Evolutionary conservation across 1,140 invertebrate genomes (phyloP).

Genomic region (Pantala flavescens): DNA sequence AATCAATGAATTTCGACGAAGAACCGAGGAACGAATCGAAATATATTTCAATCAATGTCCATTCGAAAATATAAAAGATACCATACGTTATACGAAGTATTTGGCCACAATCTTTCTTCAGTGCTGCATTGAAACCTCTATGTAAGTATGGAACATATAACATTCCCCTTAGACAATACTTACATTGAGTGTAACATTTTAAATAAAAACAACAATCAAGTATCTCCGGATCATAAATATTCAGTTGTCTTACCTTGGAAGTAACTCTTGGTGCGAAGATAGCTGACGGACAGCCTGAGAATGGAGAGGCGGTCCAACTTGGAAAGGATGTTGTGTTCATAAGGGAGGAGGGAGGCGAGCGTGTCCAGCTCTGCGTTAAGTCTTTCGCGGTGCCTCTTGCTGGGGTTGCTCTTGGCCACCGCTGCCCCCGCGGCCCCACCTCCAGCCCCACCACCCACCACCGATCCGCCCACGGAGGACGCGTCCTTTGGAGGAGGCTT

Average conservation of each 20-base stretch:
- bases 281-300: constrained; percentile 91
- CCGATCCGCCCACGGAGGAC: neutral
- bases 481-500: constrained; percentile 86
- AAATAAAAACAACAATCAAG: too few relatives aligned
- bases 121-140: too few relatives aligned
- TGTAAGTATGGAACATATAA: too few relatives aligned
- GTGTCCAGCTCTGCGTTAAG: constrained; percentile 97
- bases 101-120: too few relatives aligned
- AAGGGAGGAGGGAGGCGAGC: constrained; percentile 92
- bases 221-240: too few relatives aligned
- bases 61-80: too few relatives aligned
- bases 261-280: constrained; percentile 96
- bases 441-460: constrained; percentile 55
- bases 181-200: too few relatives aligned
- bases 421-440: constrained; percentile 85
- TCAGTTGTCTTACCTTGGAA: constrained; percentile 77
- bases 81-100: too few relatives aligned
- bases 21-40: too few relatives aligned
- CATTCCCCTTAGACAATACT: too few relatives aligned
- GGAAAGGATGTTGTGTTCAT: constrained; percentile 95
- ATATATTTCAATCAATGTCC: too few relatives aligned
- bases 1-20: too few relatives aligned
- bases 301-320: constrained; percentile 97
- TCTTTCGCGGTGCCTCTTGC: constrained; percentile 92
- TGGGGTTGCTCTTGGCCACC: constrained; percentile 97